These are phyloP conservation scores for Lasioglossum pauxillum DNA, from an alignment of 2,888 invertebrate genomes.

Conservation along the genomic window DNA sequence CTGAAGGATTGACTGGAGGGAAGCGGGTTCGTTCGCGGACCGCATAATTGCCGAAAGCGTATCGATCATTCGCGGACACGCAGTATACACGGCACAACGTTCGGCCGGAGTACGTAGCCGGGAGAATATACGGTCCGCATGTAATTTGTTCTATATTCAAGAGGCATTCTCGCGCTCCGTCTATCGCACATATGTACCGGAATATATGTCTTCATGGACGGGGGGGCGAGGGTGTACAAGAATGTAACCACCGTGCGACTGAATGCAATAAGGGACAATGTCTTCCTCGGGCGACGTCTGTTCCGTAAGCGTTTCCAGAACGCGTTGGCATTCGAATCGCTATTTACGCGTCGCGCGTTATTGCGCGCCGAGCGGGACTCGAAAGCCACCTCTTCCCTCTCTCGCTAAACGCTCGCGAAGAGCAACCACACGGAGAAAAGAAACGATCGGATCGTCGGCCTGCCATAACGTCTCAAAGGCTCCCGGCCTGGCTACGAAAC, in stretches of 20 bases:
- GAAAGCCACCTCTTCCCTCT: conserved; percentile 3
- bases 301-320: conserved; percentile 46
- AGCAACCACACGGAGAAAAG: background rate
- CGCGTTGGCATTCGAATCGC: conserved; percentile 59
- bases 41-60: background rate
- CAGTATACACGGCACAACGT: conserved; percentile 38
- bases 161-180: conserved; percentile 39
- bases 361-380: conserved; percentile 40
- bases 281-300: conserved; percentile 44
- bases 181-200: conserved; percentile 36
- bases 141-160: conserved; percentile 65
- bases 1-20: background rate
- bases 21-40: background rate
- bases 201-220: conserved; percentile 42
- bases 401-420: conserved; percentile 9
- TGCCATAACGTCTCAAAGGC: background rate
- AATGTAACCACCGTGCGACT: conserved; percentile 56
- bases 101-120: conserved; percentile 21
- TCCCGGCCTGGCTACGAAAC: background rate
- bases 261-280: conserved; percentile 47
- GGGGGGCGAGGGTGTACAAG: conserved; percentile 50
- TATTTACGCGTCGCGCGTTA: conserved; percentile 48
- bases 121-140: conserved; percentile 28
- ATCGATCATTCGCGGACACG: conserved; percentile 11
- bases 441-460: background rate